These are phyloP conservation scores for Pogonophryne albipinna DNA, from an alignment of 2,797 vertebrate species.

Conservation along the genomic window DNA sequence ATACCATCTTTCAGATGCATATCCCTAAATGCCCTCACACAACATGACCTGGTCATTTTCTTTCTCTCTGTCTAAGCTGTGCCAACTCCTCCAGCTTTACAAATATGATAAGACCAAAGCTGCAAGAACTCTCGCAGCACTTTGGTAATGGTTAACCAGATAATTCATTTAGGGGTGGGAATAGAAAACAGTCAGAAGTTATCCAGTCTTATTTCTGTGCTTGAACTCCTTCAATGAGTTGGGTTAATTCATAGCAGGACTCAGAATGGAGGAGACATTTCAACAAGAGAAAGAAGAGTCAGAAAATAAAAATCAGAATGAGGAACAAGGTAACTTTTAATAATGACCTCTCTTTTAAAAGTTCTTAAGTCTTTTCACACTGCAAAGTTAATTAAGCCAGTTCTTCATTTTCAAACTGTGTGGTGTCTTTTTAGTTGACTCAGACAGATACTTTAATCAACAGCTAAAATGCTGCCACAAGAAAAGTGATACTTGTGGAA, in stretches of 20 bases:
- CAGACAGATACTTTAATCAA: constrained; percentile 11
- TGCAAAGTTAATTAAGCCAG: constrained; percentile 7
- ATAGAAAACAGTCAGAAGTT: constrained; percentile 78
- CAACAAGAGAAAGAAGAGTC: constrained; percentile 62
- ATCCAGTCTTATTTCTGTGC: constrained; percentile 53
- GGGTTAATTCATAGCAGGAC: constrained; percentile 75
- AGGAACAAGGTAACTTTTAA: constrained; percentile 78
- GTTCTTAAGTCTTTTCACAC: background rate
- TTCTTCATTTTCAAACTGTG: constrained; percentile 13
- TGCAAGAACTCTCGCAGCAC: constrained; percentile 80
- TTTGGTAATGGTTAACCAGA: constrained; percentile 90
- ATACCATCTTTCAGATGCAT: constrained; percentile 10
- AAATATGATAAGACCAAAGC: constrained; percentile 90
- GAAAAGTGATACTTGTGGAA: background rate
- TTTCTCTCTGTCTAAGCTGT: constrained; percentile 48
- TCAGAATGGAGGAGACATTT: constrained; percentile 87
- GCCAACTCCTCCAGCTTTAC: constrained; percentile 88
- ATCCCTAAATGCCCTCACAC: constrained; percentile 28
- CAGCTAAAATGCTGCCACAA: background rate
- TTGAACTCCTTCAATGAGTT: constrained; percentile 65
- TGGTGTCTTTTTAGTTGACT: constrained; percentile 4
- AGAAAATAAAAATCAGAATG: constrained; percentile 69
- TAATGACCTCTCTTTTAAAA: background rate
- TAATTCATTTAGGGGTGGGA: constrained; percentile 91
- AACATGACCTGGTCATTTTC: constrained; percentile 32